Evolutionary conservation across 2,797 vertebrate genomes (phyloP).

Genomic region (Hapalemur alaotrensis): DNA sequence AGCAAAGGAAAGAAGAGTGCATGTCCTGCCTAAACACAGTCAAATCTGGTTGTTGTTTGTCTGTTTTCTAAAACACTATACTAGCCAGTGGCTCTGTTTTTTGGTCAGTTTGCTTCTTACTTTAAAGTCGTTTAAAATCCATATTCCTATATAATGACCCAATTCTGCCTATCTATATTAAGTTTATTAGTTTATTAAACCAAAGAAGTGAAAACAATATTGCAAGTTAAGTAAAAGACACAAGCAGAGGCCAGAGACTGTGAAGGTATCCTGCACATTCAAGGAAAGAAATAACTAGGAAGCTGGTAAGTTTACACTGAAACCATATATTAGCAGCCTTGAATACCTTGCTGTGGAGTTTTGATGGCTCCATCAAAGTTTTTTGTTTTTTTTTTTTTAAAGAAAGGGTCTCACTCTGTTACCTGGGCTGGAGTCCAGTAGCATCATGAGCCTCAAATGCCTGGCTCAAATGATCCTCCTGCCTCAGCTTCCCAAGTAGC

Average conservation of each 20-base stretch:
- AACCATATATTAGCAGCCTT: neutral
- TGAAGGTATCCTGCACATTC: neutral
- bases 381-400: neutral
- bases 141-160: neutral
- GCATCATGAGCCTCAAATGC: too few species aligned
- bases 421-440: too few species aligned
- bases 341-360: neutral
- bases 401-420: too few species aligned
- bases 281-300: neutral
- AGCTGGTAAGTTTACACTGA: neutral
- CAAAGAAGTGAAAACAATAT: neutral
- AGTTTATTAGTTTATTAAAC: neutral
- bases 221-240: neutral
- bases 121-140: neutral
- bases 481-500: too few species aligned
- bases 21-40: neutral
- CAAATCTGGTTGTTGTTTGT: neutral
- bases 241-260: neutral
- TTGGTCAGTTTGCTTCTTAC: neutral
- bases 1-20: neutral
- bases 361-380: neutral
- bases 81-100: neutral
- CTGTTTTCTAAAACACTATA: neutral
- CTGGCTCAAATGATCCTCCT: too few species aligned
- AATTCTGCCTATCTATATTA: neutral